Percentiles rank a stretch among this genome's conserved stretches.
These are phyloP conservation scores for Philaethria dido DNA, from an alignment of 2,888 invertebrate genomes.

Conservation along the genomic window DNA sequence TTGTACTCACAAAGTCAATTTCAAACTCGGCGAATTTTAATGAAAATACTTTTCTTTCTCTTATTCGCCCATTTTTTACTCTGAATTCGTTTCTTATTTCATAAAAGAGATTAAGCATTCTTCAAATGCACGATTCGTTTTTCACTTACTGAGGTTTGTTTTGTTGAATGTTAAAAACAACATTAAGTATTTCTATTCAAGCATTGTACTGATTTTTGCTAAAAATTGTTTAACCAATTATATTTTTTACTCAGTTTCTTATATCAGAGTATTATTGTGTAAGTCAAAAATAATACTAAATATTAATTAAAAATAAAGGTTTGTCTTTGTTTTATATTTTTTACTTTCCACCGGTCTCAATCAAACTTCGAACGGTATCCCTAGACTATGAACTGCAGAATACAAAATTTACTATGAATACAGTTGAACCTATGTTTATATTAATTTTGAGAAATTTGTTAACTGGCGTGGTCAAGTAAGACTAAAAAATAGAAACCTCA, in stretches of 20 bases:
- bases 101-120: constrained; percentile 66
- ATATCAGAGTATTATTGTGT: not conserved
- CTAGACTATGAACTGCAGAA: no score
- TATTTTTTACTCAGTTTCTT: constrained; percentile 8
- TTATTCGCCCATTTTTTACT: constrained; percentile 57
- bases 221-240: constrained; percentile 19
- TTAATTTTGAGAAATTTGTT: no score
- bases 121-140: constrained; percentile 49
- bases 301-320: no score
- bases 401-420: no score
- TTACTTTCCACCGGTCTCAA: no score
- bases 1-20: constrained; percentile 48
- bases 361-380: no score
- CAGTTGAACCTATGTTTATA: no score
- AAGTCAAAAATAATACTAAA: not conserved
- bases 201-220: constrained; percentile 8
- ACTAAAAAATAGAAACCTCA: no score
- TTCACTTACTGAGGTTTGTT: constrained; percentile 29
- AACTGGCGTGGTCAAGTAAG: no score
- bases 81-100: constrained; percentile 58
- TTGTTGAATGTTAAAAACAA: constrained; percentile 23
- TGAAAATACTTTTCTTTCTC: constrained; percentile 62
- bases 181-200: constrained; percentile 20
- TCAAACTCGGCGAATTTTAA: constrained; percentile 44
- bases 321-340: no score